Conservation (phyloP, 2,113 vertebrate genomes). For the Rhodinocichla rosea region DNA sequence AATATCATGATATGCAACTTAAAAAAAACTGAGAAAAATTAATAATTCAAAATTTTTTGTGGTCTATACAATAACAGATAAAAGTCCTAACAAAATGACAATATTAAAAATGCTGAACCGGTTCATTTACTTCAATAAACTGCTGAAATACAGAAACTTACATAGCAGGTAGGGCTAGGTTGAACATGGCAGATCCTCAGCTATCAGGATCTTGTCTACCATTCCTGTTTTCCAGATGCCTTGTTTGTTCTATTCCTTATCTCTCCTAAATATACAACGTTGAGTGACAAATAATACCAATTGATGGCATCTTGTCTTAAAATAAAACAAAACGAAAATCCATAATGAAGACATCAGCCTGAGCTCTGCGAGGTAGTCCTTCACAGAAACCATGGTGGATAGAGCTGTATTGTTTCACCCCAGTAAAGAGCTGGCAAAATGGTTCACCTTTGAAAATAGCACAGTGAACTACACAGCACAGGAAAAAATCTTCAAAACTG, state of each 20-base stretch:
- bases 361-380: background rate
- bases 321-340: background rate
- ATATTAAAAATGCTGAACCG: background rate
- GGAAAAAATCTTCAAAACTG: background rate
- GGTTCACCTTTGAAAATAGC: background rate
- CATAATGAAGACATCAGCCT: fast-evolving
- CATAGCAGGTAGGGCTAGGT: background rate
- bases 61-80: background rate
- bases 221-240: background rate
- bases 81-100: background rate
- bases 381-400: background rate
- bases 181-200: background rate
- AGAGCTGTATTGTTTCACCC: background rate
- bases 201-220: background rate
- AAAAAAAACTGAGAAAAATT: background rate
- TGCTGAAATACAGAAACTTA: background rate
- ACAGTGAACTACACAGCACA: background rate
- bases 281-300: background rate
- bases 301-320: background rate
- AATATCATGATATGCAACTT: background rate
- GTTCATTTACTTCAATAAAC: background rate
- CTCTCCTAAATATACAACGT: background rate
- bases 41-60: background rate
- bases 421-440: background rate
- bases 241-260: background rate